Conservation (phyloP, 2,888 invertebrate species). For the Malthinus flaveolus region DNA sequence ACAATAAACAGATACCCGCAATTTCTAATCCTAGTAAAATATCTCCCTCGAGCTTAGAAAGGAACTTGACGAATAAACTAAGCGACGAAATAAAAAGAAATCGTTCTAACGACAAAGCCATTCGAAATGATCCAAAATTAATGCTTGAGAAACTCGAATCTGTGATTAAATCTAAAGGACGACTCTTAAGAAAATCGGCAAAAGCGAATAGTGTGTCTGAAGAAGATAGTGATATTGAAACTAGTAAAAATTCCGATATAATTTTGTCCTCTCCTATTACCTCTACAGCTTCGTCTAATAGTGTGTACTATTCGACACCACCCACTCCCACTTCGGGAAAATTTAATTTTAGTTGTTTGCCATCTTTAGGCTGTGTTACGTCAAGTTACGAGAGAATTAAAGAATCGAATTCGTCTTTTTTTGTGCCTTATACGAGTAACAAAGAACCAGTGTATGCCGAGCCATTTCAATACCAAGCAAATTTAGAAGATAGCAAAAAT, state of each 20-base stretch:
- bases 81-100: slow-evolving; percentile 34
- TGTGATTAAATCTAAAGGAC: slow-evolving; percentile 59
- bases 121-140: slow-evolving; percentile 59
- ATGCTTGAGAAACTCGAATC: slow-evolving; percentile 69
- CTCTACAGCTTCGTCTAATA: slow-evolving; percentile 29
- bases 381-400: slow-evolving; percentile 47
- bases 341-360: slow-evolving; percentile 52
- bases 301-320: slow-evolving; percentile 18
- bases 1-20: slow-evolving; percentile 37
- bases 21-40: too few species aligned
- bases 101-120: slow-evolving; percentile 11
- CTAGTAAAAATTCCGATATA: slow-evolving; percentile 26
- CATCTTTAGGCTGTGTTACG: slow-evolving; percentile 48
- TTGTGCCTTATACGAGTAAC: slow-evolving; percentile 41
- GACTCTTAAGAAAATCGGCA: slow-evolving; percentile 39
- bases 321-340: slow-evolving; percentile 25
- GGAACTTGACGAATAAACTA: slow-evolving; percentile 34
- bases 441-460: slow-evolving; percentile 68
- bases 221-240: slow-evolving; percentile 48
- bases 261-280: slow-evolving; percentile 8
- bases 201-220: slow-evolving; percentile 45
- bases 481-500: slow-evolving; percentile 27
- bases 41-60: slow-evolving; percentile 21
- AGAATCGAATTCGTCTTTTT: slow-evolving; percentile 49
- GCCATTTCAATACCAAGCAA: slow-evolving; percentile 54